Conservation (phyloP, 2,797 vertebrate species). For the Picus viridis region DNA sequence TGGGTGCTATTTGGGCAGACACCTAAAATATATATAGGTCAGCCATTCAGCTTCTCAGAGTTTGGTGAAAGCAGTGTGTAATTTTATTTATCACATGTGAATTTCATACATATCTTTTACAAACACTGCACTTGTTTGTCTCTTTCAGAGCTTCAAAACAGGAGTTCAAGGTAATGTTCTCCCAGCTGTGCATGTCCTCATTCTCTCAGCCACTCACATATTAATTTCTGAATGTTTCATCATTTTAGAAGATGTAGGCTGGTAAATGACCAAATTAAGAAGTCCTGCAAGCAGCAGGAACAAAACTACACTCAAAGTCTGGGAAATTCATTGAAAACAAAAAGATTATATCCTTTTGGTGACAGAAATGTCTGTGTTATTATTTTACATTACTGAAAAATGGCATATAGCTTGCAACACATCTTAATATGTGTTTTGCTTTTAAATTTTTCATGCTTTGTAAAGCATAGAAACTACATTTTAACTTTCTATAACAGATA, state of each 20-base stretch:
- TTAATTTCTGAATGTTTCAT: neutral
- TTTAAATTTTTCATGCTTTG: neutral
- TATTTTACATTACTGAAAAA: neutral
- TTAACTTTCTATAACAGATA: neutral
- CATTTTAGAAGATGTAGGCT: neutral
- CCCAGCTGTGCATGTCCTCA: neutral
- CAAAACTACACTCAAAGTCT: neutral
- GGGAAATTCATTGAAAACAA: neutral
- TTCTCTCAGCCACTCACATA: fast-evolving
- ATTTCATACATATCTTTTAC: neutral
- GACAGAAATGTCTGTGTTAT: neutral
- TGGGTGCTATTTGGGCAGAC: neutral
- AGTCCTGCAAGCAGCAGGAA: neutral
- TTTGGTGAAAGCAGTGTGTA: neutral
- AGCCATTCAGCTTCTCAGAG: neutral
- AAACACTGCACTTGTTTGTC: neutral
- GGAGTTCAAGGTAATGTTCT: neutral
- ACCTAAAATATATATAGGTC: neutral
- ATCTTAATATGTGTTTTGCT: neutral
- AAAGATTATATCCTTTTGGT: neutral
- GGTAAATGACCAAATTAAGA: neutral
- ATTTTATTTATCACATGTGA: neutral
- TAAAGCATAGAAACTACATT: neutral
- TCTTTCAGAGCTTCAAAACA: neutral
- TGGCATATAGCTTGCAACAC: neutral